These are phyloP conservation scores for Cephus spinipes DNA, from an alignment of 2,888 invertebrate genomes.

Conservation along the genomic window DNA sequence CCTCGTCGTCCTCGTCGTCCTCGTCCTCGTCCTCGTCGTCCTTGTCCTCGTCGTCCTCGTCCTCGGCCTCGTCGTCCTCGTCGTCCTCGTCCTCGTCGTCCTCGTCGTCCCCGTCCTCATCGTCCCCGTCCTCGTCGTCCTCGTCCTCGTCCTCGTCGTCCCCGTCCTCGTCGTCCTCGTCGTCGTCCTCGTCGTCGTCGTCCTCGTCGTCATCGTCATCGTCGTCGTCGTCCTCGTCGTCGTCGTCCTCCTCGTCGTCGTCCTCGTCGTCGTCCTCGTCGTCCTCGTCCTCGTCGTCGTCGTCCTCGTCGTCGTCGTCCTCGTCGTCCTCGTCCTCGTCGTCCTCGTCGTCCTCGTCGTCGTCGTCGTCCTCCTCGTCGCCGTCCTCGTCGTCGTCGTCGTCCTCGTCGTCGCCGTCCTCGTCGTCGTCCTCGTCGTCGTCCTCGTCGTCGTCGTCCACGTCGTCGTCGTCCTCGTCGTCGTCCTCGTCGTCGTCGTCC, in stretches of 20 bases:
- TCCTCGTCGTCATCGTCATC: background rate
- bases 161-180: background rate
- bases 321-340: background rate
- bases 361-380: background rate
- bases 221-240: background rate
- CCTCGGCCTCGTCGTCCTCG: too few relatives aligned
- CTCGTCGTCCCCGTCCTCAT: too few relatives aligned
- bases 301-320: background rate
- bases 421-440: background rate
- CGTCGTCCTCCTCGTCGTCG: background rate
- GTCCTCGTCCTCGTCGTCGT: background rate
- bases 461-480: background rate
- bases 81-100: background rate
- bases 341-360: background rate
- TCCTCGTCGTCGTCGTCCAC: background rate
- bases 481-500: background rate
- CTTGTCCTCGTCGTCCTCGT: too few relatives aligned
- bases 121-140: too few relatives aligned
- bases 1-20: background rate
- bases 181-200: background rate
- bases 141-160: too few relatives aligned
- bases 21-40: slow-evolving; percentile 9
- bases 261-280: background rate
- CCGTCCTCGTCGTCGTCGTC: too few relatives aligned
- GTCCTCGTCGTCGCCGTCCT: too few relatives aligned